A percentile compares a stretch with the other conserved stretches of the same genome.
These are phyloP conservation scores for Ophthalmolycus amberensis DNA, from an alignment of 2,113 vertebrate species.

Conservation along the genomic window DNA sequence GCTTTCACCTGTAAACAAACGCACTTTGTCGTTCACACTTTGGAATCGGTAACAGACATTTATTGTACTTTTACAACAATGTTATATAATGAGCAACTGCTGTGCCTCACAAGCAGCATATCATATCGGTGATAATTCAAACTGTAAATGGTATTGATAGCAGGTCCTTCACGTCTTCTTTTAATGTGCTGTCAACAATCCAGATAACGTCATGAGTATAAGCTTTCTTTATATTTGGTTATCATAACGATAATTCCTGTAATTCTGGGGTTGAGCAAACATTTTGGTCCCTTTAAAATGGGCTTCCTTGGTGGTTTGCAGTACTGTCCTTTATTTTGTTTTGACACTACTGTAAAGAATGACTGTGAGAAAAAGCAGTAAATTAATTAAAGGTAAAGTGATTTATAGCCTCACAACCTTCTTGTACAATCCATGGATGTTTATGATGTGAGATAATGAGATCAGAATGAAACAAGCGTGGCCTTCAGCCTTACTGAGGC, in stretches of 20 bases:
- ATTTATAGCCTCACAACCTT: not conserved
- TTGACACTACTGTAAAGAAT: not conserved
- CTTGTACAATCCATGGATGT: not conserved
- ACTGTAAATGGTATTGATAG: not conserved
- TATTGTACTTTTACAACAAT: not conserved
- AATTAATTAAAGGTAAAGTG: not conserved
- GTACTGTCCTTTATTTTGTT: not conserved
- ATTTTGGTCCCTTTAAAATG: not conserved
- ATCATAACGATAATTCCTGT: not conserved
- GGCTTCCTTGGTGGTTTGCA: not conserved
- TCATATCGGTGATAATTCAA: not conserved
- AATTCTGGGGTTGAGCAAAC: not conserved
- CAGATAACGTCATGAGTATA: not conserved
- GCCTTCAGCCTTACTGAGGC: not conserved
- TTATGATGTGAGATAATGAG: not conserved
- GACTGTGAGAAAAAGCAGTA: not conserved
- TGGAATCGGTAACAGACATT: not conserved
- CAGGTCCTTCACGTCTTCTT: not conserved
- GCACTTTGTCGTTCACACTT: not conserved
- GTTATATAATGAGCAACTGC: not conserved
- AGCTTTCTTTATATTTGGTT: not conserved
- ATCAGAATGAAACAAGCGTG: not conserved
- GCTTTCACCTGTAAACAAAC: constrained; percentile 85
- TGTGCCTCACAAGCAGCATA: not conserved
- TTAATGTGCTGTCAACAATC: not conserved